phyloP scores from a whole-genome alignment of 2,888 invertebrate species.

The Oscheius sp. region DNA sequence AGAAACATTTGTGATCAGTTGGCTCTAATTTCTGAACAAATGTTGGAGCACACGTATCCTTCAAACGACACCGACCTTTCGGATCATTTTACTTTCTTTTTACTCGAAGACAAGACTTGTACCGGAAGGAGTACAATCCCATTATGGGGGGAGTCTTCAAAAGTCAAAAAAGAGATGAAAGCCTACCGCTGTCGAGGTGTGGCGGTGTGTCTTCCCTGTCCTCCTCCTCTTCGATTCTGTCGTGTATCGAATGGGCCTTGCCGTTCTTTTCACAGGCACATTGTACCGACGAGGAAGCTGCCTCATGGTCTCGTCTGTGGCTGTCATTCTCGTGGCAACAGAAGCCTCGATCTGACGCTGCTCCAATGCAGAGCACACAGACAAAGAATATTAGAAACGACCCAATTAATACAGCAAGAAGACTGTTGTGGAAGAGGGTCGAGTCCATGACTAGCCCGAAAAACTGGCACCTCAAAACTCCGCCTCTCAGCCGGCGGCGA shows the following conservation, averaged over 20 bases:
- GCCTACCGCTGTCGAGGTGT: no score
- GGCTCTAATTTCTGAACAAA: no score
- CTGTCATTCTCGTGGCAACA: slow-evolving; percentile 56
- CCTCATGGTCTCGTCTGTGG: neutral
- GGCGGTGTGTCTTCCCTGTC: neutral
- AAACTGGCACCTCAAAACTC: neutral
- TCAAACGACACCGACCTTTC: no score
- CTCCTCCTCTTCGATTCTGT: slow-evolving; percentile 14
- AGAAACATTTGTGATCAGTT: neutral
- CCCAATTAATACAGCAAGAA: slow-evolving; percentile 66
- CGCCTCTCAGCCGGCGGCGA: slow-evolving; percentile 23
- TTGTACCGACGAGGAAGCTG: neutral
- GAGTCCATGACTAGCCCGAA: slow-evolving; percentile 63
- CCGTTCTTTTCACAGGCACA: slow-evolving; percentile 29
- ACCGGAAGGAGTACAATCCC: neutral
- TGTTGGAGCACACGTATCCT: no score
- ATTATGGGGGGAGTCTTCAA: neutral
- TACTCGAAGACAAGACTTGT: no score
- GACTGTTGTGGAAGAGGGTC: slow-evolving; percentile 65
- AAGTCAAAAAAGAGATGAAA: neutral
- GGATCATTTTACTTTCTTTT: no score
- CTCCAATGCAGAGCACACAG: slow-evolving; percentile 69
- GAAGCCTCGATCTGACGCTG: slow-evolving; percentile 64
- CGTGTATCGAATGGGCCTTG: neutral
- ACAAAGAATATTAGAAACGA: slow-evolving; percentile 68